Base-by-base conservation (phyloP, 2,113 vertebrate species). In the Melanocharis versteri region DNA sequence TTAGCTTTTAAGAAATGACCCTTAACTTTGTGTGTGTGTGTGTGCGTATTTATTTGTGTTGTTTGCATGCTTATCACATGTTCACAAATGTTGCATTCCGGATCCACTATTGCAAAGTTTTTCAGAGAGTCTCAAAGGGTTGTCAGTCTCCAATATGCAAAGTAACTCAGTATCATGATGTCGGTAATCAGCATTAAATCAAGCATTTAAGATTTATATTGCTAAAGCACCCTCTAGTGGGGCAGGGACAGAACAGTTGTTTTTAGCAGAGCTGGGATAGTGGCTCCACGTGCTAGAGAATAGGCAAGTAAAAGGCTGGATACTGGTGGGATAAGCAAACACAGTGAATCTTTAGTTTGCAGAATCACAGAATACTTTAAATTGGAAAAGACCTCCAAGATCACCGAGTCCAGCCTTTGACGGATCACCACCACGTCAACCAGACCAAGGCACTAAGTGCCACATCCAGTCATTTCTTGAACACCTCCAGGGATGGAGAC, bases 211-310 rank as follows among this genome's bases (percentile, higher is more conserved):
- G 97, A 98, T 98, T 96, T 93, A 94, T 96, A 98, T 97, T 98
- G 94, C 87, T 98, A 97, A 98, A 97, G 98, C 98, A 92, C 98
- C 98, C 98, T 98, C 98, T 98, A 98, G 98, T 97, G 98, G 98
- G 96, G n/a, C 60, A 85, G 57, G 33, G 68, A 66, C 82, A 82
- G 93, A 97, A 97, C 89, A 90, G 86, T 48, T 40, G 11, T 3
- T 83, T 95, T 94, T n/a, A 69, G 58, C 71, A 9, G 20, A 22
- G 60, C 40, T 35, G 9, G 30, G 16, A n/a, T 89, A 79, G 26
- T 73, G 57, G 24, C 44, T 87, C 30, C 66, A 14, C 4, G 0
- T 23, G 2, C 28, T 27, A 53, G 21, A 58, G 60, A 88, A 35
- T 0, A 53, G 39, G 18, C 20, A 5, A 81, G 11, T 44, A 18